These are phyloP conservation scores for Saimiri boliviensis DNA, from an alignment of 2,113 vertebrate genomes.

Conservation along the genomic window DNA sequence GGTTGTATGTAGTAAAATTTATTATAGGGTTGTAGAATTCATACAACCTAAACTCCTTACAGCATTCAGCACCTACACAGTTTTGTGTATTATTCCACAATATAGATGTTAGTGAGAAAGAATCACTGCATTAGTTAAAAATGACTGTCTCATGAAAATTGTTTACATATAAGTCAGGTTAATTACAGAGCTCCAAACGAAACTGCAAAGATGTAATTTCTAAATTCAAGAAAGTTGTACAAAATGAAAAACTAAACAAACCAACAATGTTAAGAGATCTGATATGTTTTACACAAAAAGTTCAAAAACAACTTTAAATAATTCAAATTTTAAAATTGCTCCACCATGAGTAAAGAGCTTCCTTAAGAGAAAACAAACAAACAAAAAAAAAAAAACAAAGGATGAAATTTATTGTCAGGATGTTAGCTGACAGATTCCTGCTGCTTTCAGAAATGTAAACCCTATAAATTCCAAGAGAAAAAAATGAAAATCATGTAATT, in stretches of 20 bases:
- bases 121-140: slow-evolving; percentile 71
- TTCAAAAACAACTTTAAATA: slow-evolving; percentile 73
- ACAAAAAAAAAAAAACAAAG: neutral
- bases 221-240: slow-evolving; percentile 80
- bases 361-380: slow-evolving; percentile 53
- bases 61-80: slow-evolving; percentile 76
- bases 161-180: slow-evolving; percentile 77
- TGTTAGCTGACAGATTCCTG: slow-evolving; percentile 71
- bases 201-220: slow-evolving; percentile 70
- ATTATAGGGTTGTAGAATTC: slow-evolving; percentile 84
- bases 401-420: slow-evolving; percentile 74
- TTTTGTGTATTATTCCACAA: slow-evolving; percentile 71
- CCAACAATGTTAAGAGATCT: slow-evolving; percentile 68
- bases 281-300: slow-evolving; percentile 78
- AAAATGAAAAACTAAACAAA: slow-evolving; percentile 73
- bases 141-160: slow-evolving; percentile 79
- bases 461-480: slow-evolving; percentile 76
- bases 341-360: slow-evolving; percentile 68
- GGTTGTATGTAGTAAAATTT: slow-evolving; percentile 83
- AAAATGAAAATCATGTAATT: slow-evolving; percentile 74
- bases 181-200: slow-evolving; percentile 76
- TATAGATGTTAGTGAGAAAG: slow-evolving; percentile 70
- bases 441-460: slow-evolving; percentile 78
- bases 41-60: slow-evolving; percentile 81
- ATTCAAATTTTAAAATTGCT: slow-evolving; percentile 50